Conservation (phyloP, 2,113 vertebrate genomes). For the Gobio gobio region DNA sequence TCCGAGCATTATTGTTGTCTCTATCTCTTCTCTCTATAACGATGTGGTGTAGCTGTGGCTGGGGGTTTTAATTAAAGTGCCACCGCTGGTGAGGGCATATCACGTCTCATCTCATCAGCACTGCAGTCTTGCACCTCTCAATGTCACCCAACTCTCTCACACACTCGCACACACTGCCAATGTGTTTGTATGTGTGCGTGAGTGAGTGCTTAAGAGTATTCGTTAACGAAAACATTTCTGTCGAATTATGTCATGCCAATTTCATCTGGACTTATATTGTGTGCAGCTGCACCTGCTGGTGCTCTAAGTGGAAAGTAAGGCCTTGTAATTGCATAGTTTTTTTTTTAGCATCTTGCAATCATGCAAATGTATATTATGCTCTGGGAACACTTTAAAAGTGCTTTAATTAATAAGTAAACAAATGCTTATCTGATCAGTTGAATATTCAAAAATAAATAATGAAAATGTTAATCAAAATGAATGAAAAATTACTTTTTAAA, state of each 20-base stretch:
- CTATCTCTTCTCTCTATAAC: conserved; percentile 48
- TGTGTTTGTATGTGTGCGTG: conserved; percentile 24
- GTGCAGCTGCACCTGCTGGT: neutral
- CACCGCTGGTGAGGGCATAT: conserved; percentile 64
- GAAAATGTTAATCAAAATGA: neutral
- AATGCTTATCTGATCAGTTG: neutral
- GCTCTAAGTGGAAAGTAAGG: neutral
- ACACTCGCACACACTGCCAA: neutral
- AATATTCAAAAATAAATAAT: neutral
- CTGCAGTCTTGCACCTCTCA: conserved; percentile 56
- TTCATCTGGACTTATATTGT: neutral
- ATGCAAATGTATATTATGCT: conserved; percentile 2
- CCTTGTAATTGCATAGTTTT: neutral
- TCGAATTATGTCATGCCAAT: neutral
- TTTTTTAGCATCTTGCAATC: conserved; percentile 1
- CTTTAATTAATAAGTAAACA: neutral
- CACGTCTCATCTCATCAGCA: conserved; percentile 64
- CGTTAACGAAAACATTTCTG: conserved; percentile 2
- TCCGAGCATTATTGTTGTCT: conserved; percentile 22
- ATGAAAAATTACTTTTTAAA: neutral
- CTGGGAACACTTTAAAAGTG: neutral
- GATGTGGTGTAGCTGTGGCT: conserved; percentile 58
- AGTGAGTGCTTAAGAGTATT: neutral
- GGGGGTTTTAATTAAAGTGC: conserved; percentile 66
- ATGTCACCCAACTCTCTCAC: conserved; percentile 55